Evolutionary conservation across 1,140 invertebrate species (phyloP).

Genomic region (Ceratina australensis): DNA sequence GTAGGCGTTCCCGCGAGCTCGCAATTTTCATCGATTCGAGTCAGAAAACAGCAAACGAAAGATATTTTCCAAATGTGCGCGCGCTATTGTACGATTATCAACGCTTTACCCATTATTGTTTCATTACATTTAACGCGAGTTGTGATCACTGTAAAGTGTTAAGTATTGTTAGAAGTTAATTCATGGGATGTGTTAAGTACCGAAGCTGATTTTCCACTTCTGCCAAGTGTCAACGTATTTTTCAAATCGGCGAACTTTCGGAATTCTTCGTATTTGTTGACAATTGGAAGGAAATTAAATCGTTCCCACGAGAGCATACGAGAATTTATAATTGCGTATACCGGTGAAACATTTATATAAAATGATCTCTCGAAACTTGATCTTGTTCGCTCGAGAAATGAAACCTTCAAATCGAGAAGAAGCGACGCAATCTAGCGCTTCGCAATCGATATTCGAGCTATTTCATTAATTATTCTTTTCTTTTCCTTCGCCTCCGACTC

Average conservation of each 20-base stretch:
- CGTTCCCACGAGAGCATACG: neutral
- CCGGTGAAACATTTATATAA: constrained; percentile 8
- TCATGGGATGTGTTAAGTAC: neutral
- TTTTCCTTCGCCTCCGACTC: neutral
- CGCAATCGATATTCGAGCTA: constrained; percentile 6
- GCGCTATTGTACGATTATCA: constrained; percentile 1
- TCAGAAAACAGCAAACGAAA: neutral
- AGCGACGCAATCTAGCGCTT: neutral
- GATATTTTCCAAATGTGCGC: constrained; percentile 21
- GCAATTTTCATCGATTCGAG: constrained; percentile 7
- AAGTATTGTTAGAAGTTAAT: constrained; percentile 1
- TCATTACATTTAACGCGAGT: constrained; percentile 33
- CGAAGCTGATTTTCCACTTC: neutral
- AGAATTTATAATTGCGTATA: neutral
- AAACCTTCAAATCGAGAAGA: neutral
- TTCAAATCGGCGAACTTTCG: neutral
- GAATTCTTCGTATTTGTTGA: neutral
- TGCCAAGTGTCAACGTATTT: neutral
- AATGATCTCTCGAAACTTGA: neutral
- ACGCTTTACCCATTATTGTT: constrained; percentile 32
- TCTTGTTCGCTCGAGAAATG: neutral
- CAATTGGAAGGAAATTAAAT: neutral
- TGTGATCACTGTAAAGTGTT: constrained; percentile 13
- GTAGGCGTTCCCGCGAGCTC: neutral
- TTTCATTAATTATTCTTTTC: neutral